These are phyloP conservation scores for Chrysotoxum bicinctum DNA, from an alignment of 2,888 invertebrate species.

Conservation along the genomic window DNA sequence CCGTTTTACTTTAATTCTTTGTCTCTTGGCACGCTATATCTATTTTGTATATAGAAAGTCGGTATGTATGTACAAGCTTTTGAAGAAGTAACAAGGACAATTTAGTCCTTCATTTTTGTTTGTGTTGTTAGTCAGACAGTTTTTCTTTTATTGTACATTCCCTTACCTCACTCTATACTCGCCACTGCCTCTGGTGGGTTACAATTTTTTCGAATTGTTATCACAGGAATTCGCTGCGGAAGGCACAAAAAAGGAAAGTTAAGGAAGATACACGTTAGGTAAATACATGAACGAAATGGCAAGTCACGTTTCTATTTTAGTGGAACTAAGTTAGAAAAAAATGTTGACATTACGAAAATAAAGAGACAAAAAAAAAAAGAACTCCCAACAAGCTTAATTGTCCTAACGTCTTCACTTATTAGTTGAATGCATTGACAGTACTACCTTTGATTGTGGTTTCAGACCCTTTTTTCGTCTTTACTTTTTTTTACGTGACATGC, in stretches of 20 bases:
- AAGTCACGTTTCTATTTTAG: conserved; percentile 53
- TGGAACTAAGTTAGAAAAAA: conserved; percentile 29
- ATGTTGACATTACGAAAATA: neutral
- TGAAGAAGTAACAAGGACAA: conserved; percentile 51
- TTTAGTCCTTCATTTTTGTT: conserved; percentile 33
- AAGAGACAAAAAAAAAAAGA: too few species aligned
- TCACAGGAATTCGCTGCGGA: conserved; percentile 59
- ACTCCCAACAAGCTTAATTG: conserved; percentile 32
- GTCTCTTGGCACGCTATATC: conserved; percentile 61
- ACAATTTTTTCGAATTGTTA: conserved; percentile 61
- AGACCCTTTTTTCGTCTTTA: neutral
- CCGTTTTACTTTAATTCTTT: conserved; percentile 70
- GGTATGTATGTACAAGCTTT: conserved; percentile 7
- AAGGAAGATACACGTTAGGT: conserved; percentile 43
- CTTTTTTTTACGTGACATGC: neutral
- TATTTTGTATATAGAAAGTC: neutral
- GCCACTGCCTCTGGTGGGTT: conserved; percentile 30
- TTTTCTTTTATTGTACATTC: neutral
- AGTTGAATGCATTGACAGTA: conserved; percentile 48
- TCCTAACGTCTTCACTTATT: conserved; percentile 15
- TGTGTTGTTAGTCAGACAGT: conserved; percentile 14
- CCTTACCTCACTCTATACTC: neutral
- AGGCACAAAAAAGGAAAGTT: conserved; percentile 1
- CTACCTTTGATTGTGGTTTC: conserved; percentile 50
- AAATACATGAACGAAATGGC: conserved; percentile 64